Evolutionary conservation across 2,113 vertebrate species (phyloP).

Genomic region (Pelusios castaneus): DNA sequence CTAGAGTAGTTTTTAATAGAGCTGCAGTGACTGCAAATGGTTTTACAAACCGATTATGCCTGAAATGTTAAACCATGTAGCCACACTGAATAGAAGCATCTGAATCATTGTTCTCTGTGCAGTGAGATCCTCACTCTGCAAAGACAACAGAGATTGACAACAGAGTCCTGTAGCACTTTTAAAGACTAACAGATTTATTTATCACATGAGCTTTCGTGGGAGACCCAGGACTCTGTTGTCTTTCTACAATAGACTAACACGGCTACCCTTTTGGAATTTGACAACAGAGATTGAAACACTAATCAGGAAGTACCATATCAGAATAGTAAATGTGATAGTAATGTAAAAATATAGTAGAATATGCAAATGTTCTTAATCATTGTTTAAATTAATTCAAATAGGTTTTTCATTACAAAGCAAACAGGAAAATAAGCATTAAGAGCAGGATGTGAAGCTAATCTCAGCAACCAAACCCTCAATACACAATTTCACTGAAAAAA

Average conservation of each 20-base stretch:
- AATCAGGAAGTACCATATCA: neutral
- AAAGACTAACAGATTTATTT: no score
- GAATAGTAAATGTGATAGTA: neutral
- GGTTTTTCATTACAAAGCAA: neutral
- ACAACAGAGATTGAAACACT: neutral
- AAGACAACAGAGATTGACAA: neutral
- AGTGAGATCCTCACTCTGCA: neutral
- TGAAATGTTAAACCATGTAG: neutral
- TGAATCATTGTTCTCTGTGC: neutral
- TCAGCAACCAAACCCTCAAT: neutral
- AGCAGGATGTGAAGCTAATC: neutral
- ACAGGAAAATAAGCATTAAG: conserved; percentile 5
- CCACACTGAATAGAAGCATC: neutral
- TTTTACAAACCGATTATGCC: neutral
- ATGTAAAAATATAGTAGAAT: neutral
- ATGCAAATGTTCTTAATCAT: neutral
- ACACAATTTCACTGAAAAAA: neutral
- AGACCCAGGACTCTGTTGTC: no score
- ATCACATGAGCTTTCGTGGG: no score
- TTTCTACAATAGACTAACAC: no score
- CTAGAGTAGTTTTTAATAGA: neutral
- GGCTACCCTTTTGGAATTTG: no score
- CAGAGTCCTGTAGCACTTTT: no score
- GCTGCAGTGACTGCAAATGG: neutral
- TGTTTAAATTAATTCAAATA: neutral